Base-by-base conservation (phyloP, 2,113 vertebrate genomes). In the Onychostruthus taczanowskii region DNA sequence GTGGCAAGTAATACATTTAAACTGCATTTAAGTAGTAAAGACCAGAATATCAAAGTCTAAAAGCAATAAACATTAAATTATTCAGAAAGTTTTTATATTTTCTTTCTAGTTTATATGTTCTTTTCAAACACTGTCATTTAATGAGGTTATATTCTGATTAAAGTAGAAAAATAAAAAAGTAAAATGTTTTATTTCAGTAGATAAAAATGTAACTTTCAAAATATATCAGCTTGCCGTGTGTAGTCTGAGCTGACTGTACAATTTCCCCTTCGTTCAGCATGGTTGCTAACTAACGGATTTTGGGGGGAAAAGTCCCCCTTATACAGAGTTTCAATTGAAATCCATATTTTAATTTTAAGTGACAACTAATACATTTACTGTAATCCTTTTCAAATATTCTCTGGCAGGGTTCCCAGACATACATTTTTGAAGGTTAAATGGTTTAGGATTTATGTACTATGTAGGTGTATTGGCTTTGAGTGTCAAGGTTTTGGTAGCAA, bases 1-100 rank as follows among this genome's bases (percentile, higher is more conserved):
- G 17, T 95, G 91, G 87, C 87, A 96, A 97, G 90, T 97, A 97
- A 97, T 98, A 97, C 93, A 97, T 98, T 97, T 98, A 97, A 97
- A 98, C 87, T 96, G 88, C 97, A 82, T 97, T 97, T 97, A 97
- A 98, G 96, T 94, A 95, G 95, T 97, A 83, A 95, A 95, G 89
- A 95, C 86, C 95, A 89, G 88, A 90, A 68, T 94, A 95, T 96
- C 91, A 95, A 97, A 97, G 87, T 94, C 77, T 89, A 55, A 87
- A 64, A 82, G 89, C 77, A 94, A 97, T 97, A 97, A 97, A 95
- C 95, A 94, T 96, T 97, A 96, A 97, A 97, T 98, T 96, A 93
- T 96, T 97, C 83, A 91, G 94, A 96, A 96, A 94, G 90, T 96
- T 93, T 94, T 96, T 95, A 84, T 94, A 91, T 97, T 97, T 96